These are phyloP conservation scores for Melanophora roralis DNA, from an alignment of 2,888 invertebrate genomes.

Conservation along the genomic window DNA sequence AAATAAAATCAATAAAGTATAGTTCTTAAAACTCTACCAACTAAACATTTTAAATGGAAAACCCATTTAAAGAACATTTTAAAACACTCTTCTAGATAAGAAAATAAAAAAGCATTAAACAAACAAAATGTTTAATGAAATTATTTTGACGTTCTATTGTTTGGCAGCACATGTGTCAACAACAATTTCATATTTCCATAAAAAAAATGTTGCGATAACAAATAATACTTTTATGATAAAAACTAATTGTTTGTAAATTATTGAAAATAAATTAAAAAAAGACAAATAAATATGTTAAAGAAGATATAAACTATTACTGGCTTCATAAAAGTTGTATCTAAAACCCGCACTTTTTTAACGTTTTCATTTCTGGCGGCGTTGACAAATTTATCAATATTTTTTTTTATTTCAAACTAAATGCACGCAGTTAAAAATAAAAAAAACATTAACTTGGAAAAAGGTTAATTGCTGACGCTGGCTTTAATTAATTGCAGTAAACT, in stretches of 20 bases:
- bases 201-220: not conserved
- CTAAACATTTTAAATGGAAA: not conserved
- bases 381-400: not conserved
- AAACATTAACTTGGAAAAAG: not conserved
- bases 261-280: not conserved
- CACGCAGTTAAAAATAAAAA: not conserved
- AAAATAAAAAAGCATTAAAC: not conserved
- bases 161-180: not conserved
- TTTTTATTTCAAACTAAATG: not conserved
- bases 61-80: not conserved
- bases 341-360: not conserved
- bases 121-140: not conserved
- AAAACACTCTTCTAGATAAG: not conserved
- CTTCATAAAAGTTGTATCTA: not conserved
- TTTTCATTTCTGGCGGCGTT: not conserved
- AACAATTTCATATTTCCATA: not conserved
- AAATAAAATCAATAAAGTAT: too few relatives aligned
- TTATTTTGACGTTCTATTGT: not conserved
- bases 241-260: not conserved
- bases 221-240: not conserved
- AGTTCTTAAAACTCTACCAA: too few relatives aligned
- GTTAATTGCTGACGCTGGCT: conserved; percentile 37
- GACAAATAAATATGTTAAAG: too few relatives aligned
- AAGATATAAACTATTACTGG: not conserved
- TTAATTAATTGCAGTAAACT: conserved; percentile 2